Base-by-base conservation (phyloP, 2,797 vertebrate species). In the Cyclopterus lumpus region DNA sequence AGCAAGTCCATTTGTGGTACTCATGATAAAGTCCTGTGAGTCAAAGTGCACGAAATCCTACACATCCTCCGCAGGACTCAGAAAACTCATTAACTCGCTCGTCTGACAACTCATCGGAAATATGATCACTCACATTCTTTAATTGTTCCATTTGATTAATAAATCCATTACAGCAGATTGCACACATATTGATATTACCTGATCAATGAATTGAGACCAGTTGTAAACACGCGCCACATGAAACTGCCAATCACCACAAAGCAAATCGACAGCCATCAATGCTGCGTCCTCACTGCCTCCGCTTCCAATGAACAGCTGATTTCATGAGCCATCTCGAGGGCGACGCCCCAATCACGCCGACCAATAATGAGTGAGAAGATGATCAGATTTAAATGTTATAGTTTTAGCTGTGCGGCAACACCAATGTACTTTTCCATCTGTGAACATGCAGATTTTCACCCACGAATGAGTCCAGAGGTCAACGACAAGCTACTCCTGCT, bases 101-200 rank as follows among this genome's bases (percentile, higher is more conserved):
- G 1, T 42, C 8, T 75, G 55, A 77, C 40, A 30, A 59, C 49
- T 64, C 73, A 64, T 61, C 51, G 73, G 26, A 58, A n/a, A 66
- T 32, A 36, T 48, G 40, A 79, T 68, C 28, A 16, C 68, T 67
- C 42, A 40, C 6, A 59, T 2, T 66, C 11, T 65, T 34, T n/a
- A 58, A 32, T 46, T 48, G 54, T 46, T 59, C 32, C 38, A 55
- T 42, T 26, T 80, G 66, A 79, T 77, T 66, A 57, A 64, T 67
- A 30, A 74, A 81, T 44, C 51, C 6, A 73, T 67, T 75, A 20
- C 22, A 55, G 38, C 62, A 75, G 14, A 70, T 51, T 59, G 34
- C 44, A 61, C 20, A 49, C 24, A 73, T 8, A 60, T 20, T 36
- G 1, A 6, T 42, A n/a, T 48, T 9, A 48, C 6, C 24, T 15